Percentiles rank a stretch among this genome's conserved stretches.
Evolutionary conservation across 2,797 vertebrate species (phyloP).

Genomic region (Alca torda): DNA sequence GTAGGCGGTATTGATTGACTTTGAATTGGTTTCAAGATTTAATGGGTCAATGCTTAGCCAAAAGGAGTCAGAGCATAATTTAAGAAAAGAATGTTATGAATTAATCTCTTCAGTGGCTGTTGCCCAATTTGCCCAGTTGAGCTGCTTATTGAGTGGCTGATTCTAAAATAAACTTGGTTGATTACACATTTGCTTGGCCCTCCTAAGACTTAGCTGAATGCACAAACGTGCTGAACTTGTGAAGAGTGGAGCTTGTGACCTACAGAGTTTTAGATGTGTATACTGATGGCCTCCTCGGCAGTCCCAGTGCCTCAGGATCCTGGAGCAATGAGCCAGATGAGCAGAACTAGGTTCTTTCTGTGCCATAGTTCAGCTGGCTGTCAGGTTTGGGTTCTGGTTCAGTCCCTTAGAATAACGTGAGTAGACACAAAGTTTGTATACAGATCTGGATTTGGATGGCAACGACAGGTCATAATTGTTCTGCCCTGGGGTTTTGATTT

Average conservation of each 20-base stretch:
- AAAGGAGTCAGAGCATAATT: conserved; percentile 67
- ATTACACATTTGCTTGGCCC: conserved; percentile 43
- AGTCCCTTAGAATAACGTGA: background rate
- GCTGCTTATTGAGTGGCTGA: conserved; percentile 42
- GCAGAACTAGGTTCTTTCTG: background rate
- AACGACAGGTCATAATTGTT: background rate
- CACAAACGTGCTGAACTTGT: conserved; percentile 24
- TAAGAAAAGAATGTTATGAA: background rate
- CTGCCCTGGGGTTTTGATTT: background rate
- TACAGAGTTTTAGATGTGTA: background rate
- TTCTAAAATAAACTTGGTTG: conserved; percentile 57
- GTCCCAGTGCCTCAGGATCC: background rate
- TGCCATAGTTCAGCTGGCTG: background rate
- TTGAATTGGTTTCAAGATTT: conserved; percentile 55
- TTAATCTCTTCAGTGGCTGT: conserved; percentile 9
- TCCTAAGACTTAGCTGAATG: background rate
- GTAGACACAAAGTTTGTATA: background rate
- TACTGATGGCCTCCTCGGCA: background rate
- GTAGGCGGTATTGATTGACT: conserved; percentile 45
- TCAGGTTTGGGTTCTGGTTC: conserved; percentile 43
- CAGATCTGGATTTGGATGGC: background rate
- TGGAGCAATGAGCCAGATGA: background rate
- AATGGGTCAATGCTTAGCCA: conserved; percentile 60
- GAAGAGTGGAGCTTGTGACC: background rate
- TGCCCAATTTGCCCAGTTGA: conserved; percentile 63